Percentiles rank a stretch among this genome's conserved stretches.
Evolutionary conservation across 2,888 invertebrate genomes (phyloP).

Genomic region (Eupithecia vulgata): DNA sequence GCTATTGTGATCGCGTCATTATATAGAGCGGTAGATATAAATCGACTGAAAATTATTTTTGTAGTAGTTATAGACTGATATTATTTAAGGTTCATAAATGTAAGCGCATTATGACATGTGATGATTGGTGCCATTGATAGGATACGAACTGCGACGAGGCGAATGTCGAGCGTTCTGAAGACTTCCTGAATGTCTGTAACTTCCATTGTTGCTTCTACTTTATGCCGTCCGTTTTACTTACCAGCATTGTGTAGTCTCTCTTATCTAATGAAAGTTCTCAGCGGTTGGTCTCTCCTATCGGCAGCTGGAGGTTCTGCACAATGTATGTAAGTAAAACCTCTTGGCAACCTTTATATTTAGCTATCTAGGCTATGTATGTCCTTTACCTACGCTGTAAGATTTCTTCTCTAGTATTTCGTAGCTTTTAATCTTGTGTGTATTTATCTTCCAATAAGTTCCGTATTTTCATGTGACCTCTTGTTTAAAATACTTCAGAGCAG

Average conservation of each 20-base stretch:
- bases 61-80: constrained; percentile 83
- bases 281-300: not conserved
- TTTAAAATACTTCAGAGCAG: constrained; percentile 42
- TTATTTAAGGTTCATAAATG: constrained; percentile 71
- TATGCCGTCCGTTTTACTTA: constrained; percentile 37
- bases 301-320: constrained; percentile 12
- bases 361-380: constrained; percentile 45
- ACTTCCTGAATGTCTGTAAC: constrained; percentile 71
- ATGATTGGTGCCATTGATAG: constrained; percentile 84
- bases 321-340: constrained; percentile 38
- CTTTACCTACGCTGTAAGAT: constrained; percentile 37
- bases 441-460: constrained; percentile 35
- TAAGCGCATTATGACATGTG: constrained; percentile 83
- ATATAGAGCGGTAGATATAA: constrained; percentile 76
- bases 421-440: constrained; percentile 43
- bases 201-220: constrained; percentile 76
- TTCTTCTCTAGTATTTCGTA: constrained; percentile 44
- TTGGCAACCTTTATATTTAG: constrained; percentile 40
- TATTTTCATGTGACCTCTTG: constrained; percentile 31
- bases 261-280: constrained; percentile 1
- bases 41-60: constrained; percentile 84
- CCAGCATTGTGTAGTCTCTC: constrained; percentile 28
- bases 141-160: constrained; percentile 73
- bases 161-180: constrained; percentile 66
- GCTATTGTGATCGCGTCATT: constrained; percentile 60